Percentiles rank a stretch among this genome's conserved stretches.
Evolutionary conservation across 2,113 vertebrate species (phyloP).

Genomic region (Plectropomus leopardus): DNA sequence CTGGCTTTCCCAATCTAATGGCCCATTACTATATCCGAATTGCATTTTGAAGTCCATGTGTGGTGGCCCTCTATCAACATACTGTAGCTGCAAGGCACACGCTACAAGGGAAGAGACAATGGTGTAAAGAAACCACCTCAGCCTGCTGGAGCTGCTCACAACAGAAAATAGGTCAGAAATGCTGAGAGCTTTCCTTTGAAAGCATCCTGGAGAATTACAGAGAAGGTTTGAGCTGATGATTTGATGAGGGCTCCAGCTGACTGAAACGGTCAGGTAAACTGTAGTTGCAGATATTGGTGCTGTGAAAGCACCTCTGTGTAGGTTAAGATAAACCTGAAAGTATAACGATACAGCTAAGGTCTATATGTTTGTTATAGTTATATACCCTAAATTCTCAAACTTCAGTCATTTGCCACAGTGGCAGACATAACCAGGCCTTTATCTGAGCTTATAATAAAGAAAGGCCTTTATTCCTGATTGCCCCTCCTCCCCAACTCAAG

Average conservation of each 20-base stretch:
- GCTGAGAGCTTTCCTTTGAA: conserved; percentile 55
- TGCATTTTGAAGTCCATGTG: conserved; percentile 35
- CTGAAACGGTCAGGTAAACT: conserved; percentile 1
- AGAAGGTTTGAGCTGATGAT: conserved; percentile 22
- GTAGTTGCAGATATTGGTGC: neutral
- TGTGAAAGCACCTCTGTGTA: neutral
- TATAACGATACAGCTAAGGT: neutral
- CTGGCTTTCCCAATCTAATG: conserved; percentile 33
- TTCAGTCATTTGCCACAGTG: neutral
- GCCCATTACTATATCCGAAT: conserved; percentile 6
- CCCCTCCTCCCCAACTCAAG: no score
- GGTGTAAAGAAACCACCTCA: conserved; percentile 36
- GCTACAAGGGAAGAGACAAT: conserved; percentile 33
- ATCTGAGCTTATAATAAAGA: neutral
- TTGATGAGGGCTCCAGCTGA: neutral
- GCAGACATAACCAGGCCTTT: neutral
- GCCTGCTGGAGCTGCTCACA: conserved; percentile 35
- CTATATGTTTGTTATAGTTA: no score
- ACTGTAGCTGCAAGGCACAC: conserved; percentile 40
- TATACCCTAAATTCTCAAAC: neutral
- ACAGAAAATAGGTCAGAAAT: conserved; percentile 69
- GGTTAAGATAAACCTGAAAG: neutral
- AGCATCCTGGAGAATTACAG: conserved; percentile 20
- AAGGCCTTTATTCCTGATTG: neutral
- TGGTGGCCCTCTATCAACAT: neutral